Percentiles rank a stretch among this genome's conserved stretches.
These are phyloP conservation scores for Leptopterna dolabrata DNA, from an alignment of 2,888 invertebrate genomes.

Conservation along the genomic window DNA sequence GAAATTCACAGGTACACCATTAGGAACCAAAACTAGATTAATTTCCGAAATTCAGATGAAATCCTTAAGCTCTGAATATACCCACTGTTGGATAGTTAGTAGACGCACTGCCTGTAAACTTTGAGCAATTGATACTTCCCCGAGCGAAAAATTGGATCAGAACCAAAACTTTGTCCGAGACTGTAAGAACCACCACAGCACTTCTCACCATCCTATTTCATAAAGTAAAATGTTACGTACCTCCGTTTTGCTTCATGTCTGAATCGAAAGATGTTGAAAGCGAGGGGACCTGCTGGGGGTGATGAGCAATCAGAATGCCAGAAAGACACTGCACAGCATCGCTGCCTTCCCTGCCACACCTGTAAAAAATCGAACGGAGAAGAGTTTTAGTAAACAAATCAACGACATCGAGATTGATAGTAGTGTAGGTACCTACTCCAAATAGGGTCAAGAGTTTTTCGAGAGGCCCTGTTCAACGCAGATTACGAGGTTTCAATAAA, in stretches of 20 bases:
- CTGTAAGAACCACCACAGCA: no score
- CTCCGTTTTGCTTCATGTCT: constrained; percentile 46
- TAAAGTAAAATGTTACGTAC: not conserved
- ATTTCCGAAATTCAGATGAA: no score
- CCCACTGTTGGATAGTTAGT: no score
- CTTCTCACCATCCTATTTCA: no score
- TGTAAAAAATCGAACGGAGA: not conserved
- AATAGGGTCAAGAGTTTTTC: not conserved
- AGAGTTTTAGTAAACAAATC: not conserved
- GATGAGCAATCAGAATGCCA: not conserved
- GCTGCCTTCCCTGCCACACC: not conserved
- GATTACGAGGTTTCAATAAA: not conserved
- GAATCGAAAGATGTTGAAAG: not conserved
- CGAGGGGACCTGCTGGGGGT: not conserved
- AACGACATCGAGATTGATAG: not conserved
- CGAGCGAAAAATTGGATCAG: no score
- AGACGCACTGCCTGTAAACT: no score
- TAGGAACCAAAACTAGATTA: no score
- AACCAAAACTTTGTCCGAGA: no score
- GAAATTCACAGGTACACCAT: no score
- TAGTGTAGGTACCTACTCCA: not conserved
- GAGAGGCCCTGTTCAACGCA: not conserved
- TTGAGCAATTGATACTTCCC: no score
- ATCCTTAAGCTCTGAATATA: no score
- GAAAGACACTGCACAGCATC: not conserved